Evolutionary conservation across 2,888 invertebrate genomes (phyloP).

Genomic region (Lasiommata megera): DNA sequence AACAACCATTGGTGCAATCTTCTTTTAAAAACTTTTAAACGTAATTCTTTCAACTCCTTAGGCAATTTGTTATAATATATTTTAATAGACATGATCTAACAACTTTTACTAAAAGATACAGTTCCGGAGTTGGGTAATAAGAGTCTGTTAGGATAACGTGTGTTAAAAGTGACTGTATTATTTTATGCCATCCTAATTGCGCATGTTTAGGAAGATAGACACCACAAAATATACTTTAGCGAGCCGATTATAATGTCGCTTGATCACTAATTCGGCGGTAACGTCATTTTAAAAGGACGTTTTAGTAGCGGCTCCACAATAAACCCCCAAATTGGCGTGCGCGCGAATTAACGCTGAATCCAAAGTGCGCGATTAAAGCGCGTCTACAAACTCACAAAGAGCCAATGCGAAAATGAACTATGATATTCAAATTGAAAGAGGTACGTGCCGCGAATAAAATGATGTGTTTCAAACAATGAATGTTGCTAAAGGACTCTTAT

Average conservation of each 20-base stretch:
- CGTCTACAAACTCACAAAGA: slow-evolving; percentile 75
- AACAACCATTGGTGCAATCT: no score
- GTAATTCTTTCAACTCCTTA: no score
- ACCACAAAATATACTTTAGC: slow-evolving; percentile 25
- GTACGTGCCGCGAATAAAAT: slow-evolving; percentile 74
- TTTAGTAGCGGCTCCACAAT: slow-evolving; percentile 62
- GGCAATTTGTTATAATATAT: no score
- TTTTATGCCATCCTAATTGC: no score
- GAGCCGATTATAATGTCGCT: slow-evolving; percentile 28
- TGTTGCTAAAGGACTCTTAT: background rate
- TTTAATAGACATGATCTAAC: no score
- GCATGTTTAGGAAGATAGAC: slow-evolving; percentile 16
- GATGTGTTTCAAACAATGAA: slow-evolving; percentile 44
- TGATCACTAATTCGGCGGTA: slow-evolving; percentile 62
- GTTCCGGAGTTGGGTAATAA: no score
- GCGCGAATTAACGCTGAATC: slow-evolving; percentile 75
- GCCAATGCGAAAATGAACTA: slow-evolving; percentile 76
- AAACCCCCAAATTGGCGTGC: slow-evolving; percentile 75
- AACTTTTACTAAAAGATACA: no score
- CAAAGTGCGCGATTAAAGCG: slow-evolving; percentile 76
- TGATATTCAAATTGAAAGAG: slow-evolving; percentile 79
- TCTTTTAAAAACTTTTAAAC: no score
- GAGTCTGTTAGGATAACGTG: no score
- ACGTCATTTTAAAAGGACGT: slow-evolving; percentile 64
- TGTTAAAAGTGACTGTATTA: no score